Base-by-base conservation (phyloP, 2,797 vertebrate genomes). In the Gila robusta region DNA sequence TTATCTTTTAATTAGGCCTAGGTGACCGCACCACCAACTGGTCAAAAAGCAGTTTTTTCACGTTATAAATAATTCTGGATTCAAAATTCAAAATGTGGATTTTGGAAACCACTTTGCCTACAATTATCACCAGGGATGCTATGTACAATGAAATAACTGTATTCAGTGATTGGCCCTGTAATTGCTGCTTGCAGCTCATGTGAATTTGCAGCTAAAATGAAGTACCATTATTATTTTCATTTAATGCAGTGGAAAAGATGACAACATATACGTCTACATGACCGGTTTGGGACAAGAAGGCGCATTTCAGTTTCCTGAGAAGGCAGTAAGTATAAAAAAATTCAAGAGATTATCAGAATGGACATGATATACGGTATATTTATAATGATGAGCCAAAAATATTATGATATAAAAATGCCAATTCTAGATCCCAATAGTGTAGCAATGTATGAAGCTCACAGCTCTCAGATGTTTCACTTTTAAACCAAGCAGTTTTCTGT, bases 261-360 rank as follows among this genome's bases (percentile, higher is more conserved):
- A 76, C 73, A 54, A 76, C 28, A 76, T 76, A 11, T 54, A 6
- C 47, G 23, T 76, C 47, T 76, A 23, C 73, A 76, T 76, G 28
- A 3, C 0, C 0, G 73, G 73, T 32, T 0, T 52, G 28, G 73
- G 16, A 54, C 4, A 0, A 0, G 9, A 23, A 32, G 17, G 9
- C 28, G 0, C 17, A 0, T 76, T 76, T 54, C 5, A 76, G 35
- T 76, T 54, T 76, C 47, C 17, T 76, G 28, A 76, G 28, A 1
- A 7, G 1, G 0, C 10, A 12, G 73, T 76, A 54, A 76, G 73
- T 54, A 76, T 35, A 54, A 54, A 35, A 26, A 47, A 0, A 12
- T 47, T 12, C 41, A 12, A 47, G 14, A 14, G 12, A 47, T 16
- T 16, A 49, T 16, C 47, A 49, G 47, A 49, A 49, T 49, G 1